These are phyloP conservation scores for Camponotus fellah DNA, from an alignment of 2,888 invertebrate genomes.

Conservation along the genomic window DNA sequence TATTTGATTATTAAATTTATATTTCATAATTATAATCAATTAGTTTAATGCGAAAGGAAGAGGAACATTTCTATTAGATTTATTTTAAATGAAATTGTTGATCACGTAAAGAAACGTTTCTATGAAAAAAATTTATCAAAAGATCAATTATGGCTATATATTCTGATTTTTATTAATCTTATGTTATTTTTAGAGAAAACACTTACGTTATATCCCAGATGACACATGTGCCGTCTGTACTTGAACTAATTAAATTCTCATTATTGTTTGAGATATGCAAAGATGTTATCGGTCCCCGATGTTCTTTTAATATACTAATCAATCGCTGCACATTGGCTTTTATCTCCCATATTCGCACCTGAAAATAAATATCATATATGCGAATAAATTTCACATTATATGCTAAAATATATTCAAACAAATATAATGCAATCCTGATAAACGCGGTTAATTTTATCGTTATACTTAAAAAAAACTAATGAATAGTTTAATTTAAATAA, in stretches of 20 bases:
- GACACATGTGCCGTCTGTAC: conserved; percentile 97
- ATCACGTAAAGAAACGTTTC: background rate
- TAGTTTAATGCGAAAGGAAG: background rate
- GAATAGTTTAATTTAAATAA: background rate
- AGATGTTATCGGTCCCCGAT: conserved; percentile 95
- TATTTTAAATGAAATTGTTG: background rate
- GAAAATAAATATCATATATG: too few species aligned
- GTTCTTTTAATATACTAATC: conserved; percentile 94
- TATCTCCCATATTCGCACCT: conserved; percentile 93
- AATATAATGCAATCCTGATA: background rate
- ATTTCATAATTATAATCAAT: background rate
- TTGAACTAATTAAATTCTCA: conserved; percentile 95
- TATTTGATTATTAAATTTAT: background rate
- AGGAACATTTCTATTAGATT: background rate
- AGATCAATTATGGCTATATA: background rate
- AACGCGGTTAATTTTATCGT: background rate
- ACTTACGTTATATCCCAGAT: conserved; percentile 95
- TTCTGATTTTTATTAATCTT: background rate
- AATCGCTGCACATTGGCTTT: conserved; percentile 90
- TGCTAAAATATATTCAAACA: background rate
- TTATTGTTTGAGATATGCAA: conserved; percentile 93
- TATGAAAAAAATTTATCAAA: background rate
- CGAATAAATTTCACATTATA: background rate
- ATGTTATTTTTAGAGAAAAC: background rate
- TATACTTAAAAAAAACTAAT: background rate